Evolutionary conservation across 1,140 invertebrate genomes (phyloP).

Genomic region (Varroa destructor): DNA sequence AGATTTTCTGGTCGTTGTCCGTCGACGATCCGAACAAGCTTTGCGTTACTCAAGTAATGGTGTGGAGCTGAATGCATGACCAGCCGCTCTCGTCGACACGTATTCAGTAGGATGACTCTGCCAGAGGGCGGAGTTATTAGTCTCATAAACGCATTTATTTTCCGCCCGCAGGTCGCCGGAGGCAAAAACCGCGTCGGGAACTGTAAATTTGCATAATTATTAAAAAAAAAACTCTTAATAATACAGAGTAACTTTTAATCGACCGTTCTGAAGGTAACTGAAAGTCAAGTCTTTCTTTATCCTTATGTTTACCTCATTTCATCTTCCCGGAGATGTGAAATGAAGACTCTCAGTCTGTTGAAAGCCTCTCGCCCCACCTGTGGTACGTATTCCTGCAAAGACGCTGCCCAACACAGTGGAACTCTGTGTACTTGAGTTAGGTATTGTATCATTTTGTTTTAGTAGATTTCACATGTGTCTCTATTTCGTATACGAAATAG

Average conservation of each 20-base stretch:
- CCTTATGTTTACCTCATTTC: too few species aligned
- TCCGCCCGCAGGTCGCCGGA: neutral
- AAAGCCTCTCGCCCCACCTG: too few species aligned
- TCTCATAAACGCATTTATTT: constrained; percentile 4
- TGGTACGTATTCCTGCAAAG: too few species aligned
- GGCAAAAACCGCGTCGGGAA: constrained; percentile 4
- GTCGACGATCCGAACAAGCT: neutral
- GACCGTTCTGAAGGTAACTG: too few species aligned
- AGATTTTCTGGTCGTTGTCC: neutral
- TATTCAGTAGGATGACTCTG: constrained; percentile 1
- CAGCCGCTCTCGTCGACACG: neutral
- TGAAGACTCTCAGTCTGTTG: too few species aligned
- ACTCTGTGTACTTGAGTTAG: too few species aligned
- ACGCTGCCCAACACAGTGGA: too few species aligned
- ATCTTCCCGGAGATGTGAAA: too few species aligned
- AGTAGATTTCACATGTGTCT: neutral
- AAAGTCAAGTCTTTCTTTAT: too few species aligned
- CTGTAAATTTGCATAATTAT: neutral
- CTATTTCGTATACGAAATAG: constrained; percentile 32
- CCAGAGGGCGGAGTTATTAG: neutral
- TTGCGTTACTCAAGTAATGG: neutral
- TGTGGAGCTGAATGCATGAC: constrained; percentile 6
- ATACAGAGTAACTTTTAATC: too few species aligned
- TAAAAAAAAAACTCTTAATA: too few species aligned
- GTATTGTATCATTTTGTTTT: neutral